These are phyloP conservation scores for Drosophila pseudotalamancana DNA, from an alignment of 2,888 invertebrate species.

Conservation along the genomic window DNA sequence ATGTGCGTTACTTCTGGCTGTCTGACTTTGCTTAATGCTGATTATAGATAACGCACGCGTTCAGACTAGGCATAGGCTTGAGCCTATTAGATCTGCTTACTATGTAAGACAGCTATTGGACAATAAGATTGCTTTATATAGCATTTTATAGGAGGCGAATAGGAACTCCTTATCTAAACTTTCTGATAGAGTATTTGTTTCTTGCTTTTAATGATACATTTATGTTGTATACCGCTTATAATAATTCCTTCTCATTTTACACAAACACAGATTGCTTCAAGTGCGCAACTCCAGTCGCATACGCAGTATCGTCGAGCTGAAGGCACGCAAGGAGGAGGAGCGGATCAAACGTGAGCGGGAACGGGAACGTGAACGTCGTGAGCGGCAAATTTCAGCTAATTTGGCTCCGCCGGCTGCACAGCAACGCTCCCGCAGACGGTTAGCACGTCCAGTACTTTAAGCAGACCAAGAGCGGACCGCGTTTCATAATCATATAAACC, in stretches of 20 bases:
- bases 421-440: constrained; percentile 86
- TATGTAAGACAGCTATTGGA: too few species aligned
- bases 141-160: too few species aligned
- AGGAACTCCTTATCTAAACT: too few species aligned
- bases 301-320: constrained; percentile 83
- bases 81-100: too few species aligned
- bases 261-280: constrained; percentile 79
- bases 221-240: neutral
- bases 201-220: neutral
- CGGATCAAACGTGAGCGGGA: constrained; percentile 80
- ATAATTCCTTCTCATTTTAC: neutral
- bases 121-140: too few species aligned
- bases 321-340: constrained; percentile 84
- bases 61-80: too few species aligned
- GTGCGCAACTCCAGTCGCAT: constrained; percentile 83
- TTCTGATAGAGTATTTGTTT: too few species aligned
- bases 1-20: too few species aligned
- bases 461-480: constrained; percentile 30
- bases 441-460: constrained; percentile 78
- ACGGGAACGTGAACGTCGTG: constrained; percentile 53
- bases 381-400: constrained; percentile 59
- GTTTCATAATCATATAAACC: constrained; percentile 45
- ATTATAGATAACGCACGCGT: too few species aligned
- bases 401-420: constrained; percentile 79
- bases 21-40: too few species aligned